Percentiles rank a stretch among this genome's conserved stretches.
Conservation (phyloP, 1,140 invertebrate genomes). For the Planococcus citri region DNA sequence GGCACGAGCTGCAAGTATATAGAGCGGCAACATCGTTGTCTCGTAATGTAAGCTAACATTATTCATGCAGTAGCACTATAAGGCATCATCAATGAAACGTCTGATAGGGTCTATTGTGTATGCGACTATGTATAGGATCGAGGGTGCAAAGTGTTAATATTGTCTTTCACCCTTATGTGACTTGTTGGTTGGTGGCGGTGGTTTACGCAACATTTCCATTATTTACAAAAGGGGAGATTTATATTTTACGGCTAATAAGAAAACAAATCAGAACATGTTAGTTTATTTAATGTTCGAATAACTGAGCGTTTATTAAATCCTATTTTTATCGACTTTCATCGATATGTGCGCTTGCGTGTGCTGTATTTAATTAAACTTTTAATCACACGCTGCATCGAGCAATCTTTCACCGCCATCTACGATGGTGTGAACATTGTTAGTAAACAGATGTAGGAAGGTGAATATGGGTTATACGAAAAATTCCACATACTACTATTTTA, state of each 20-base stretch:
- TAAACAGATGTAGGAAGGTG: too few species aligned
- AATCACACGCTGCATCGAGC: too few species aligned
- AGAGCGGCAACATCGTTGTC: neutral
- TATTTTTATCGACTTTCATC: neutral
- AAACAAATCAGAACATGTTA: slow-evolving; percentile 7
- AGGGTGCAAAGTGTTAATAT: slow-evolving; percentile 6
- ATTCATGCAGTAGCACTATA: slow-evolving; percentile 5
- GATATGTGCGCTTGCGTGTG: too few species aligned
- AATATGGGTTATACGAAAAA: too few species aligned
- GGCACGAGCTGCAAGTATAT: too few species aligned
- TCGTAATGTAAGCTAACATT: neutral
- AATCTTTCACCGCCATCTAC: too few species aligned
- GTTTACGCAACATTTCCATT: slow-evolving; percentile 6
- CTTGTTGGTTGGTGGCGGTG: neutral
- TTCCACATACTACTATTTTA: too few species aligned
- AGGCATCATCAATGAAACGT: slow-evolving; percentile 2
- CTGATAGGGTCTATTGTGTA: slow-evolving; percentile 6
- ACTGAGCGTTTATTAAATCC: neutral
- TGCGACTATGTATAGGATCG: neutral
- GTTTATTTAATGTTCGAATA: neutral
- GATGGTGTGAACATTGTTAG: too few species aligned
- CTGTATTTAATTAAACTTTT: neutral
- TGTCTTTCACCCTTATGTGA: slow-evolving; percentile 6
- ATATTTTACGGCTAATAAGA: slow-evolving; percentile 7
- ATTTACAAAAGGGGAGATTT: slow-evolving; percentile 7